Evolutionary conservation across 1,140 invertebrate genomes (phyloP), one percentile per base, ranked within the genome.

Genomic region (Ostrea denselamellosa): DNA sequence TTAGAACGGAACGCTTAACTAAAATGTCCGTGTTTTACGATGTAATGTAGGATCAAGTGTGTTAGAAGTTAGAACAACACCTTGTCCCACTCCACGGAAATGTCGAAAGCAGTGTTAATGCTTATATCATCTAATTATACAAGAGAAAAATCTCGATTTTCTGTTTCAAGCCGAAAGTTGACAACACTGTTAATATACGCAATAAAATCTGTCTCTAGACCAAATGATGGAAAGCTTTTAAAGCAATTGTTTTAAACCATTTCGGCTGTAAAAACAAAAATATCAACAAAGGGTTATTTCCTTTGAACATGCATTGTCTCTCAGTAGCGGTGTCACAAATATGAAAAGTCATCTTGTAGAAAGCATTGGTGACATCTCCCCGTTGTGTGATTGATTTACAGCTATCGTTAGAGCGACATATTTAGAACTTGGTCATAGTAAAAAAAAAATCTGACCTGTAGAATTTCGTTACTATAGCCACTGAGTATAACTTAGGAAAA

Each of bases 371-470:
- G 68, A 77, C 68, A 77, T 28, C 68, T 28, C 28, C 17, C 22
- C 28, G 14, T 28, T 77, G 28, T 17, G 7, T 62, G 56, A 62
- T 77, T 77, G 68, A 77, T 77, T 77, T 77, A 77, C 28, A 77
- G 28, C 68, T 34, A 77, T 17, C 4, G 25, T 77, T 10, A 62
- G 56, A 19, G 17, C 8, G 68, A 34, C 25, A 34, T 77, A 14
- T 10, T 1, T 7, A 77, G 68, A 77, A 14, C 22, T 17, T 28
- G 68, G 68, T 77, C 68, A 77, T 14, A 14, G 68, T 77, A 22
- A 77, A 77, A 71, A 71, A 71, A 28, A 77, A 28, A 8, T 28
- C 28, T 28, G 28, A 77, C 14, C 68, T 77, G 68, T 28, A 34
- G 22, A 77, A 12, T 28, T 77, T 9, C 68, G 68, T 77, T 77